Conservation (phyloP, 2,888 invertebrate species). For the Epirrhoe tristata region DNA sequence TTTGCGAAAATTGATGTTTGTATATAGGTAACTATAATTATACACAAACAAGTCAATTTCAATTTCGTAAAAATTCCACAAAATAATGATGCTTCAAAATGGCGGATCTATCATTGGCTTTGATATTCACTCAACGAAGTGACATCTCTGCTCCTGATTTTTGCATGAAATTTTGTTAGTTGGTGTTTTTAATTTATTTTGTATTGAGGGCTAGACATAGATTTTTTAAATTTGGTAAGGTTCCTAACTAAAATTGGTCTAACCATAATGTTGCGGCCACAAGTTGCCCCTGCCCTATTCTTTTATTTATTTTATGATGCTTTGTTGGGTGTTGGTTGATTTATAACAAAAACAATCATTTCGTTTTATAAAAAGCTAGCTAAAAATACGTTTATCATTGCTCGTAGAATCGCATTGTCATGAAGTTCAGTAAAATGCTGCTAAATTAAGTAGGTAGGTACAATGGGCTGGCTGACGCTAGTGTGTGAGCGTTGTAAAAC, state of each 20-base stretch:
- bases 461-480: slow-evolving; percentile 50
- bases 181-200: not conserved
- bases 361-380: not conserved
- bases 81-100: slow-evolving; percentile 30
- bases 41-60: slow-evolving; percentile 15
- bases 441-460: slow-evolving; percentile 58
- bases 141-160: slow-evolving; percentile 20
- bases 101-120: slow-evolving; percentile 24
- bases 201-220: not conserved
- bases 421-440: slow-evolving; percentile 50
- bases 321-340: slow-evolving; percentile 26
- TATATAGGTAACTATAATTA: slow-evolving; percentile 37
- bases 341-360: not conserved
- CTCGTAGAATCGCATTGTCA: slow-evolving; percentile 29
- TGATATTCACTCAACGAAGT: slow-evolving; percentile 19
- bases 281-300: not conserved
- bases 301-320: slow-evolving; percentile 1
- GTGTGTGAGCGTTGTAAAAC: slow-evolving; percentile 72
- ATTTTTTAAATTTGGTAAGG: not conserved
- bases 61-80: slow-evolving; percentile 6
- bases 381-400: not conserved
- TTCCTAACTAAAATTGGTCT: not conserved
- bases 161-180: slow-evolving; percentile 28
- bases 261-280: not conserved
- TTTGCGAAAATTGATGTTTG: slow-evolving; percentile 29